Conservation (phyloP, 2,888 invertebrate genomes). For the Bombylius discolor region DNA sequence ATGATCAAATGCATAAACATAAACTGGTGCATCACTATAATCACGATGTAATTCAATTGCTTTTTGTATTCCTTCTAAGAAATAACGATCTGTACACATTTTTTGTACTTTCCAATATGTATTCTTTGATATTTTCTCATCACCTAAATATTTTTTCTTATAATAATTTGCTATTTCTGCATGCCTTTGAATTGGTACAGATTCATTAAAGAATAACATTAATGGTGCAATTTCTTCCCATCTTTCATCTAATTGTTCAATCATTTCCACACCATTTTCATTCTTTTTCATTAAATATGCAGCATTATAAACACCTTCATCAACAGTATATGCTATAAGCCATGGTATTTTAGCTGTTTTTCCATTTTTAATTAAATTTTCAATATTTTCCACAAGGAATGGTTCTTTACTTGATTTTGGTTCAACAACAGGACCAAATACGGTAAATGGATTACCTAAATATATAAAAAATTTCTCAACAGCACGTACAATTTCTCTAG, state of each 20-base stretch:
- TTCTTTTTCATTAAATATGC: conserved; percentile 31
- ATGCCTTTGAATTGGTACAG: conserved; percentile 24
- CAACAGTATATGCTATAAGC: conserved; percentile 51
- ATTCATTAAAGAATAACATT: conserved; percentile 49
- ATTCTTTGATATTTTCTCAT: conserved; percentile 39
- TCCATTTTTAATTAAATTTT: conserved; percentile 45
- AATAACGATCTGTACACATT: conserved; percentile 53
- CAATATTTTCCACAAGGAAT: conserved; percentile 54
- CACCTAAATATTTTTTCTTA: conserved; percentile 43
- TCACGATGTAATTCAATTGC: conserved; percentile 47
- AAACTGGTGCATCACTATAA: conserved; percentile 45
- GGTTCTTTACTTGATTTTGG: conserved; percentile 38
- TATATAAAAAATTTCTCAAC: conserved; percentile 31
- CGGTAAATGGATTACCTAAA: conserved; percentile 54
- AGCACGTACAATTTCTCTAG: conserved; percentile 45
- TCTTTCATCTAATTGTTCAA: conserved; percentile 41
- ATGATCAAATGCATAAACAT: conserved; percentile 51
- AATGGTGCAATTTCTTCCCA: conserved; percentile 49
- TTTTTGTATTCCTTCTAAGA: conserved; percentile 45
- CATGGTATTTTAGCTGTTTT: conserved; percentile 54
- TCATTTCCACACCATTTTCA: conserved; percentile 25
- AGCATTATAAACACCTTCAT: conserved; percentile 63
- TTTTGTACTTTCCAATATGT: conserved; percentile 34
- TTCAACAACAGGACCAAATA: conserved; percentile 62
- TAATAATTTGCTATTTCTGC: conserved; percentile 40